Evolutionary conservation across 2,113 vertebrate species (phyloP), one percentile per base, ranked within the genome.

Genomic region (Porphyrio hochstetteri): DNA sequence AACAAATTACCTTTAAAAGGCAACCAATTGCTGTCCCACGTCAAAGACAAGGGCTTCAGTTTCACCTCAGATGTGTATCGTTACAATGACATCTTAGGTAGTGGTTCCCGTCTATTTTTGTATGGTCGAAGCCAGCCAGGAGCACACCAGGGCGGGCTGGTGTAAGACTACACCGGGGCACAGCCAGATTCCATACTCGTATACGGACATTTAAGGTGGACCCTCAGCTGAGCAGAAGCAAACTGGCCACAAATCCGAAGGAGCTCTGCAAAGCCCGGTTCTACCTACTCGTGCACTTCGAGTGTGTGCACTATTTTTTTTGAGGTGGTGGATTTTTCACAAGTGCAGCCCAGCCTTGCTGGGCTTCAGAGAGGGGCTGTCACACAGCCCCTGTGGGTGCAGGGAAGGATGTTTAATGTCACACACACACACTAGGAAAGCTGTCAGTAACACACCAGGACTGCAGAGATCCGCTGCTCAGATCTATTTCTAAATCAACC

Each of bases 131-230:
- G 86, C 35, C 69, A 46, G 79, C 84, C 92, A 95, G 81, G 90
- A 94, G 92, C 94, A 75, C 93, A 86, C 65, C 77, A 90, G 93
- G 76, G 87, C 20, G 16, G 69, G 76, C 78, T 81, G 88, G 18
- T 96, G 97, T 97, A 96, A 97, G 90, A 82, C 83, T 95, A 97
- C 95, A 97, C 96, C 91, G 7, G 57, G 76, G 90, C 90, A 89
- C 71, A 72, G 86, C 29, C 92, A 74, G 84, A 92, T 93, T 78
- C 95, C 91, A 68, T 16, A 42, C 70, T 91, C 50, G 4, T 44
- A 69, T 1, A 75, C 56, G 87, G 93, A 96, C 90, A 93, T 94
- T 97, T 97, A 97, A 97, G 93, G 92, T 88, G 91, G 97, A 91
- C 90, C 87, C 76, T 75, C 38, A 8, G 46, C 12, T 56, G n/a